Base-by-base conservation (phyloP, 2,888 invertebrate species). In the Frankliniella fusca region DNA sequence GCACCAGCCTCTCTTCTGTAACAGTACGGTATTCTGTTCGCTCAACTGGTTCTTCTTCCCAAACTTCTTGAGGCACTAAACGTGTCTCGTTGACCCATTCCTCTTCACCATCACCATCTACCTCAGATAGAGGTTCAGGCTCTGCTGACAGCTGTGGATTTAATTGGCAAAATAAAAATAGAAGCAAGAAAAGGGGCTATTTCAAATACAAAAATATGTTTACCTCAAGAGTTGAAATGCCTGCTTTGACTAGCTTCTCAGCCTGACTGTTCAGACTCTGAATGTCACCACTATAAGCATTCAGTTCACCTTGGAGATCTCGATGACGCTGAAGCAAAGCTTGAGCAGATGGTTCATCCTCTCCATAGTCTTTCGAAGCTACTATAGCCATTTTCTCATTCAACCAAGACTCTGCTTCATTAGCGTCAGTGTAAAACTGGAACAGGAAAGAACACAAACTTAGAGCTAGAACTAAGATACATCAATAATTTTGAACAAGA, bases 361-460 rank as follows among this genome's bases (percentile, higher is more conserved):
- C 93, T 0, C 99, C 99, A 86, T 94, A 95, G 90, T 99, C 99
- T 81, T 92, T 92, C 0, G 96, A 96, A 18, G 93, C 92, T 20
- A 97, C 95, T 70, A 99, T 90, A 0, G 97, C 94, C 89, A 96
- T 94, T 89, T 97, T 97, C 88, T 99, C 99, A 85, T 96, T 95
- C 89, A 98, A 93, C 97, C 98, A 99, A 0, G 97, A 97, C 86
- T 99, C 98, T 0, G 97, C 95, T 87, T 99, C 99, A 89, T 99
- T 98, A 0, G 98, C 97, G 88, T 99, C 99, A 0, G 97, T 95
- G 88, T 97, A 97, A 90, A 97, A 98, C 92, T 93, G 87, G 87
- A 28, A 85, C 18, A 54, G 54, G 54, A 80, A 61, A 54, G 54
- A 12, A 54, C n/a, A 54, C 15, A 20, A 54, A 15, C 23, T 65